These are phyloP conservation scores for Pseudochirops cupreus DNA, from an alignment of 2,797 vertebrate genomes.

Conservation along the genomic window DNA sequence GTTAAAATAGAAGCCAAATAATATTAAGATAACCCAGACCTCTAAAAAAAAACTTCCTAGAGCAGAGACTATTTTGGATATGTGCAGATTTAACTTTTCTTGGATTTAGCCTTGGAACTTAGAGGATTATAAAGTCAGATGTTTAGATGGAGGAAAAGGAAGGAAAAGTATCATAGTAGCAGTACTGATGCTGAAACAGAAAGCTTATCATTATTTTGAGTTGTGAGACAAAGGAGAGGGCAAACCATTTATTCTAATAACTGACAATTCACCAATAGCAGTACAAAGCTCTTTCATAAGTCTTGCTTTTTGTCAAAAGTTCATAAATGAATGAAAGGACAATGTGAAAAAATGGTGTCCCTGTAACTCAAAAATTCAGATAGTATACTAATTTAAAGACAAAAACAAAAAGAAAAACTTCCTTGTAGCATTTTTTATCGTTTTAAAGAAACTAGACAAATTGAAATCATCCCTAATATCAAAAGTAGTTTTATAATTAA, in stretches of 20 bases:
- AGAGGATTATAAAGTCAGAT: neutral
- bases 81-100: neutral
- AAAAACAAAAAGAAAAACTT: neutral
- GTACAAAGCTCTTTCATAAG: neutral
- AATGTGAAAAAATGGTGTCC: neutral
- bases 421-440: neutral
- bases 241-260: neutral
- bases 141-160: neutral
- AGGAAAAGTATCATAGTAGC: neutral
- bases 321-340: neutral
- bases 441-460: neutral
- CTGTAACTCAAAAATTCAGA: neutral
- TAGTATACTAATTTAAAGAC: neutral
- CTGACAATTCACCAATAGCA: neutral
- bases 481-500: neutral
- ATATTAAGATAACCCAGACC: neutral
- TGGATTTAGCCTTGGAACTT: neutral
- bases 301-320: neutral
- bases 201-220: neutral
- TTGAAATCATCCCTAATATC: neutral
- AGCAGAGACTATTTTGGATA: neutral
- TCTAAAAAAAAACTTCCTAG: slow-evolving; percentile 2
- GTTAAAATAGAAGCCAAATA: slow-evolving; percentile 49
- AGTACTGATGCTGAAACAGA: neutral
- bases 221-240: neutral